Evolutionary conservation across 2,797 vertebrate species (phyloP), one percentile per base, ranked within the genome.

Genomic region (Pseudomugil tenellus): DNA sequence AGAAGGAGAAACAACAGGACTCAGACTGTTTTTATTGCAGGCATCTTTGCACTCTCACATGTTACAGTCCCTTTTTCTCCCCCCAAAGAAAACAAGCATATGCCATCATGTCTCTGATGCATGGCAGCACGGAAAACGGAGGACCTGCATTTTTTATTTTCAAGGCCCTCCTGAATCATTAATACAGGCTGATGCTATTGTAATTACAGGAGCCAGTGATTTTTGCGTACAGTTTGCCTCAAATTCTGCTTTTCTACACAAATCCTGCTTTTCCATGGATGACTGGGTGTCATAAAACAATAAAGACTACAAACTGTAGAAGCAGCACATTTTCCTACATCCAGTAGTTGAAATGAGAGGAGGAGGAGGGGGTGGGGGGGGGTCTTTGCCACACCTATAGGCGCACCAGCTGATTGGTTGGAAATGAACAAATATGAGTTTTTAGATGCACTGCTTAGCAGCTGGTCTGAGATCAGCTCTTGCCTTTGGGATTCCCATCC

Each of bases 81-180:
- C n/a, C 55, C 28, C 23, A 0, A 28, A 78, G 55, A 78, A 80
- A 77, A 67, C 3, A 35, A 60, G 53, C 63, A 61, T 62, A 23
- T 39, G 23, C 23, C 56, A 60, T 31, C 41, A 46, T 21, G 58
- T 13, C 39, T 21, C 29, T 60, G 58, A 60, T 60, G 58, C 58
- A 60, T n/a, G 51, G 52, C 46, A 72, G 41, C 48, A 60, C 43
- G 62, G 55, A 71, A 70, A 77, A 54, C 63, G 58, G 65, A 74
- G 72, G 35, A 63, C 64, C 70, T 80, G 77, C 81, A 70, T 70
- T 84, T 83, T 85, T 86, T 67, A 77, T 77, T 82, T 81, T 69
- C 81, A 82, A 84, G 65, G 77, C 85, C 74, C 75, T 72, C 58
- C 76, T 89, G 84, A 88, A 87, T 89, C 79, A 85, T 81, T 85